phyloP scores from a whole-genome alignment of 1,140 invertebrate genomes.

The Hylaeus anthracinus region DNA sequence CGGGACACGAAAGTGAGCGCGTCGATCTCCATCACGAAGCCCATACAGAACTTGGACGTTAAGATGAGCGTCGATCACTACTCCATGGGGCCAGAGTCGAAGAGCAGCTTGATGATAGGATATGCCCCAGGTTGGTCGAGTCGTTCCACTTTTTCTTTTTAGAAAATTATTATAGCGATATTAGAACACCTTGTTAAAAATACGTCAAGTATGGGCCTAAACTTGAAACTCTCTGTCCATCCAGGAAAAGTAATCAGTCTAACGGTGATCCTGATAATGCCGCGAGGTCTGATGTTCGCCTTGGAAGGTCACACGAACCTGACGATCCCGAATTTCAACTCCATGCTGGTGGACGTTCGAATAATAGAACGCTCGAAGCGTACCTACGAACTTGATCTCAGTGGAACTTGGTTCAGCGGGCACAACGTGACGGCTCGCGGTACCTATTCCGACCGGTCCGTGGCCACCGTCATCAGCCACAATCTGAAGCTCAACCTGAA shows the following conservation, averaged over 20 bases:
- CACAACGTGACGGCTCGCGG: conserved; percentile 86
- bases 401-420: conserved; percentile 89
- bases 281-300: conserved; percentile 80
- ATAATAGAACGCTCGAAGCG: conserved; percentile 82
- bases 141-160: too few species aligned
- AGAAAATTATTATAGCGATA: too few species aligned
- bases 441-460: conserved; percentile 87
- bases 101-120: conserved; percentile 74
- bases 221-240: conserved; percentile 17
- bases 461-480: conserved; percentile 83
- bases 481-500: conserved; percentile 86
- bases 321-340: conserved; percentile 84
- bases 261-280: conserved; percentile 80
- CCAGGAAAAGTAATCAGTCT: conserved; percentile 84
- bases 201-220: too few species aligned
- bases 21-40: conserved; percentile 78
- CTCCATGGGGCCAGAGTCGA: conserved; percentile 70
- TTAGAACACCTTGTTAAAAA: too few species aligned
- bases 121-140: conserved; percentile 77
- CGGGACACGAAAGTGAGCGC: conserved; percentile 77
- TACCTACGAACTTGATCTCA: conserved; percentile 85
- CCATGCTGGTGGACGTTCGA: conserved; percentile 81
- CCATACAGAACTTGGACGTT: conserved; percentile 79
- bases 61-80: conserved; percentile 77
- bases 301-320: conserved; percentile 84